These are phyloP conservation scores for Pseudonaja textilis DNA, from an alignment of 2,113 vertebrate genomes.

Conservation along the genomic window DNA sequence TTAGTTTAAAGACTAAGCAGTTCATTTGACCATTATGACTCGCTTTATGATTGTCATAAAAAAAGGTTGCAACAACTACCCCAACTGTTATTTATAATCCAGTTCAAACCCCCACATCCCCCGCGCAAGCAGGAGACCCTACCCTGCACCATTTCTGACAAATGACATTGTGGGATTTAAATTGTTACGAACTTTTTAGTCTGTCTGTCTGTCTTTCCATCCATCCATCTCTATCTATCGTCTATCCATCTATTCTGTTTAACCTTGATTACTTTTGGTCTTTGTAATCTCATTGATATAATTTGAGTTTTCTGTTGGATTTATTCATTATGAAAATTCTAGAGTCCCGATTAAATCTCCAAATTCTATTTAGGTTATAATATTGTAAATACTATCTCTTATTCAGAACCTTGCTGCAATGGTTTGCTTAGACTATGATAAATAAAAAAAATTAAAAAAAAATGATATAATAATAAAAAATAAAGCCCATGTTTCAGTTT, in stretches of 20 bases:
- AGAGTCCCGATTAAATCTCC: background rate
- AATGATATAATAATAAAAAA: background rate
- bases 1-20: background rate
- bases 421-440: background rate
- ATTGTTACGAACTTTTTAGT: background rate
- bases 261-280: background rate
- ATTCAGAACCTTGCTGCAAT: background rate
- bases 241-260: background rate
- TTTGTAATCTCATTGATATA: slow-evolving; percentile 1
- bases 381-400: background rate
- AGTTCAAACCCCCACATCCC: too few relatives aligned
- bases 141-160: too few relatives aligned
- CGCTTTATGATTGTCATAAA: background rate
- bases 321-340: background rate
- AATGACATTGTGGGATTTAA: background rate
- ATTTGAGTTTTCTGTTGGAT: background rate
- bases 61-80: background rate
- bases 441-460: background rate
- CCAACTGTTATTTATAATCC: background rate
- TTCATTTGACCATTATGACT: background rate
- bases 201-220: background rate
- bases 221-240: background rate
- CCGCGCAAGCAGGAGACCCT: too few relatives aligned
- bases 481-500: background rate
- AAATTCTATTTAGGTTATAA: background rate